phyloP scores from a whole-genome alignment of 2,797 vertebrate species.

The Urophycis tenuis region DNA sequence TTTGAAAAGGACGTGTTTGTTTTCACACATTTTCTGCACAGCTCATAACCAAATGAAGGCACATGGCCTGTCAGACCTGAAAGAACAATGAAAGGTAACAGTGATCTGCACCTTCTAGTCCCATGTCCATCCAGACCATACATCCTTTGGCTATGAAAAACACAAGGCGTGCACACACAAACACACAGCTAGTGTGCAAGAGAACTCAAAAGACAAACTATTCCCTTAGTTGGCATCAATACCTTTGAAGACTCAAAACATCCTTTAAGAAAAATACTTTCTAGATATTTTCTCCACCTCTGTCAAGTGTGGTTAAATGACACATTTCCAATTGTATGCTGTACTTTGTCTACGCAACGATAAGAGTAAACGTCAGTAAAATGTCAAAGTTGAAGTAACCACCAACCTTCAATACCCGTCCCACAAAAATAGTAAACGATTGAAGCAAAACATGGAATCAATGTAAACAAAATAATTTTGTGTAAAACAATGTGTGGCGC shows the following conservation, averaged over 20 bases:
- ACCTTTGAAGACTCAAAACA: not conserved
- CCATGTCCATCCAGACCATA: constrained; percentile 4
- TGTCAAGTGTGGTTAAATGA: not conserved
- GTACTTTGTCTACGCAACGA: not conserved
- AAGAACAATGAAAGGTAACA: not conserved
- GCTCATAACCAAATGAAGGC: too few relatives aligned
- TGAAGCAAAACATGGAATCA: not conserved
- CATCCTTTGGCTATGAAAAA: constrained; percentile 16
- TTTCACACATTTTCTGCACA: too few relatives aligned
- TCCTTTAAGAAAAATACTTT: not conserved
- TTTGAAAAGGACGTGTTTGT: too few relatives aligned
- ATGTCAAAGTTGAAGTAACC: not conserved
- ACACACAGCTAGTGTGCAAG: not conserved
- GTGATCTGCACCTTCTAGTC: not conserved
- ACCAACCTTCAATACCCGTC: not conserved
- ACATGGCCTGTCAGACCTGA: too few relatives aligned
- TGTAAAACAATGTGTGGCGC: not conserved
- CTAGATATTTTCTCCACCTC: not conserved
- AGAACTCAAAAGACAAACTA: not conserved
- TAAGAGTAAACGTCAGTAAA: not conserved
- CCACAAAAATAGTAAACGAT: not conserved
- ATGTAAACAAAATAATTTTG: not conserved
- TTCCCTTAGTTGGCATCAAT: not conserved
- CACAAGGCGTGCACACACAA: not conserved
- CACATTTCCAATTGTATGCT: not conserved